Percentiles rank a stretch among this genome's conserved stretches.
Evolutionary conservation across 2,888 invertebrate species (phyloP).

Genomic region (Hecatera dysodea): DNA sequence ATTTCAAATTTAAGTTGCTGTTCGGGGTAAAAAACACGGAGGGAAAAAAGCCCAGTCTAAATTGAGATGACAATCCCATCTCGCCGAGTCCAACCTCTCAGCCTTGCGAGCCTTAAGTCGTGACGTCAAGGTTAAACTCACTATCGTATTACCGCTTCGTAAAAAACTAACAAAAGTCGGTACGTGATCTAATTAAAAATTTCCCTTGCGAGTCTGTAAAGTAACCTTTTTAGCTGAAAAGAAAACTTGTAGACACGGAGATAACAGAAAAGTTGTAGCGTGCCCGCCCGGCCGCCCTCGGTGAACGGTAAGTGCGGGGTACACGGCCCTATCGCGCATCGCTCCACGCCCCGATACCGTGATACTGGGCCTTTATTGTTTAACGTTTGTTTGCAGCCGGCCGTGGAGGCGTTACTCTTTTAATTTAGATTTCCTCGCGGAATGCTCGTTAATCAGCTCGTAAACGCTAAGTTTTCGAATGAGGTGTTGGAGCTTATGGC

Average conservation of each 20-base stretch:
- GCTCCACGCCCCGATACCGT: constrained; percentile 53
- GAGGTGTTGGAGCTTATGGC: constrained; percentile 37
- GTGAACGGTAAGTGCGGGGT: constrained; percentile 58
- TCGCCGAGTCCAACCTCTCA: not conserved
- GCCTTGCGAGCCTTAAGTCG: not conserved
- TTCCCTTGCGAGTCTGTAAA: constrained; percentile 54
- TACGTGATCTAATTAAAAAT: constrained; percentile 69
- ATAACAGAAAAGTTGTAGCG: constrained; percentile 64
- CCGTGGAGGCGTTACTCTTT: constrained; percentile 57
- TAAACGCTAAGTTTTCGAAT: constrained; percentile 51
- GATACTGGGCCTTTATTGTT: constrained; percentile 61
- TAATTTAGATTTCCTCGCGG: constrained; percentile 59
- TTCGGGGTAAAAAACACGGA: no score
- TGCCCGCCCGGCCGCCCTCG: constrained; percentile 48
- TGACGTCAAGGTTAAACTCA: constrained; percentile 32
- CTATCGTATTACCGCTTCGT: constrained; percentile 43
- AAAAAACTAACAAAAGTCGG: constrained; percentile 56
- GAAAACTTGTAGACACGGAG: constrained; percentile 65
- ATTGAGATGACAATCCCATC: constrained; percentile 7
- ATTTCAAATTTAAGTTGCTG: no score
- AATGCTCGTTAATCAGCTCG: constrained; percentile 62
- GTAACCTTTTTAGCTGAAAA: constrained; percentile 64
- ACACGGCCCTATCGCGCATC: constrained; percentile 55
- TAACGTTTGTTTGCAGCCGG: constrained; percentile 53
- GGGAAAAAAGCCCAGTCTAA: not conserved